These are phyloP conservation scores for Proterorhinus semilunaris DNA, from an alignment of 2,113 vertebrate genomes.

Conservation along the genomic window DNA sequence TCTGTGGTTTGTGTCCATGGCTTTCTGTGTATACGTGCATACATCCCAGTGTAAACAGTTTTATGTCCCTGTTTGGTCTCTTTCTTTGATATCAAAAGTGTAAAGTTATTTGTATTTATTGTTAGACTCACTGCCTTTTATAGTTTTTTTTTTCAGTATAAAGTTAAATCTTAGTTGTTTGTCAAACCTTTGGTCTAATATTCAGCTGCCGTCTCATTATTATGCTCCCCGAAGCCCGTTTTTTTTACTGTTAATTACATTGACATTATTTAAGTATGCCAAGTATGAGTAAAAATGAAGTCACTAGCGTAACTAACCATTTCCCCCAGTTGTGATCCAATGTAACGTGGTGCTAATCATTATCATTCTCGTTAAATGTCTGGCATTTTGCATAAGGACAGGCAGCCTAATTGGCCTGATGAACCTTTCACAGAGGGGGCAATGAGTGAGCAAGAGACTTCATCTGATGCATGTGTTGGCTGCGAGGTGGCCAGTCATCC, in stretches of 20 bases:
- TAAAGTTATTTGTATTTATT: neutral
- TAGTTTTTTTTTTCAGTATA: neutral
- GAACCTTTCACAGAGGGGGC: conserved; percentile 58
- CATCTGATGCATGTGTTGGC: conserved; percentile 23
- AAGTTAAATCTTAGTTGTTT: neutral
- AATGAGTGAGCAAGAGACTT: conserved; percentile 48
- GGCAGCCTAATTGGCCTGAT: conserved; percentile 68
- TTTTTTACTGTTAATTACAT: conserved; percentile 20
- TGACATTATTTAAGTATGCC: conserved; percentile 45
- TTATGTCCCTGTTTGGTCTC: neutral
- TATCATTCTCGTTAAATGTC: conserved; percentile 71
- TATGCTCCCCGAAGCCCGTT: neutral
- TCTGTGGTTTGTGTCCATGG: conserved; percentile 39
- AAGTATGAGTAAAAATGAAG: conserved; percentile 34
- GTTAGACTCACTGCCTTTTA: neutral
- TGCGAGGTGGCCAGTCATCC: conserved; percentile 28
- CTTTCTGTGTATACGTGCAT: conserved; percentile 25
- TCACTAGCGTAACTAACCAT: conserved; percentile 37
- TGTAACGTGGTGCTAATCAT: conserved; percentile 63
- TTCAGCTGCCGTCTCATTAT: neutral
- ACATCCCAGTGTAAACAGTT: neutral
- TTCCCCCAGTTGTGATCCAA: conserved; percentile 50
- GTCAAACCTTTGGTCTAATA: too few species aligned
- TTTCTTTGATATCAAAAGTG: neutral
- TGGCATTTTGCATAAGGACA: conserved; percentile 63